phyloP scores from a whole-genome alignment of 1,140 invertebrate species.

The Saccostrea echinata region DNA sequence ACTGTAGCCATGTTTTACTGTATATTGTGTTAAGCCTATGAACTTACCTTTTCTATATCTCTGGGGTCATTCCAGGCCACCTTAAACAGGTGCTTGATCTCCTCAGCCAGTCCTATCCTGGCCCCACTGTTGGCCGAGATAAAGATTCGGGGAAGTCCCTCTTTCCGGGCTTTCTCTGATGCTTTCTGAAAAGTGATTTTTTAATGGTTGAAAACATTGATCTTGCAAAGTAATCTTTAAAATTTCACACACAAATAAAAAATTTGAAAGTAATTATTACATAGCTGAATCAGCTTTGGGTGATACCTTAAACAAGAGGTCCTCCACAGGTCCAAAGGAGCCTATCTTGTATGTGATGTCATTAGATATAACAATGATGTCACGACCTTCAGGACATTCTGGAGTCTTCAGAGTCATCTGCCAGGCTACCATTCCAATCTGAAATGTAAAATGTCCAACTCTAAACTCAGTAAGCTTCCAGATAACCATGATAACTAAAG shows the following conservation, averaged over 20 bases:
- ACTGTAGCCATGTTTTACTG: not conserved
- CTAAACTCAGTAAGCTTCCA: not conserved
- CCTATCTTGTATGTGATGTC: conserved; percentile 97
- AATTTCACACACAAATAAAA: too few relatives aligned
- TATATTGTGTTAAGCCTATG: not conserved
- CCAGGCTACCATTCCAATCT: conserved; percentile 99
- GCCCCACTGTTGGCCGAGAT: conserved; percentile 98
- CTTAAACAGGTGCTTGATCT: conserved; percentile 94
- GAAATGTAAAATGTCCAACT: conserved; percentile 32
- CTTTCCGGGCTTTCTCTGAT: conserved; percentile 90
- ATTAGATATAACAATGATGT: conserved; percentile 97
- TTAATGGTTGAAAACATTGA: too few relatives aligned
- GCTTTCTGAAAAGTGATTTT: conserved; percentile 83
- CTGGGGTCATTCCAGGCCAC: conserved; percentile 95
- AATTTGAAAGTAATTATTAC: not conserved
- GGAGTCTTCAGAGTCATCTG: conserved; percentile 94
- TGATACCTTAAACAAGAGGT: conserved; percentile 89
- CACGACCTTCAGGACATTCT: conserved; percentile 95
- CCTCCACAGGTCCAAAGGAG: conserved; percentile 97
- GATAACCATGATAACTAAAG: too few relatives aligned
- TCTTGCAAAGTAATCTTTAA: too few relatives aligned
- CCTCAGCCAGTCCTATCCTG: conserved; percentile 97
- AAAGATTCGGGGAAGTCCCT: conserved; percentile 95
- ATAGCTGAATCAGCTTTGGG: too few relatives aligned
- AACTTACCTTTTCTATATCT: conserved; percentile 90